These are phyloP conservation scores for Capitulum mitella DNA, from an alignment of 2,888 invertebrate species.

Conservation along the genomic window DNA sequence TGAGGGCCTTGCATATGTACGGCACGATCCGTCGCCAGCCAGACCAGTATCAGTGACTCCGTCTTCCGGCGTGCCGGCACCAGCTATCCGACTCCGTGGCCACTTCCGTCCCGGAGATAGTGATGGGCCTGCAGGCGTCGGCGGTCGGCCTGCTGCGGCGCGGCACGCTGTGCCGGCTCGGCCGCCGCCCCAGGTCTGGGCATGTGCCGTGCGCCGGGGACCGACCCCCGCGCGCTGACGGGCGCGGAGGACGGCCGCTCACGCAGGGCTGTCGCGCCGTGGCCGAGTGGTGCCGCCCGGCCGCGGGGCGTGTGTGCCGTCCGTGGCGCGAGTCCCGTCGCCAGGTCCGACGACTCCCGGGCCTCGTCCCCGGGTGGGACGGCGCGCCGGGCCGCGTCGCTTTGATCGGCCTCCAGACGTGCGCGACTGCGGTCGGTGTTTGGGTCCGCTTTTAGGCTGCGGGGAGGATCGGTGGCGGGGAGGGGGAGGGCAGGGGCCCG, in stretches of 20 bases:
- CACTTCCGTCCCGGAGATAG: too few relatives aligned
- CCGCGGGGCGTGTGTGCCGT: not conserved
- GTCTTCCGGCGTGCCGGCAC: not conserved
- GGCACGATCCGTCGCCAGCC: not conserved
- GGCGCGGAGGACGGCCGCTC: not conserved
- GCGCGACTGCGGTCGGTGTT: too few relatives aligned
- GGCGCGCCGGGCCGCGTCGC: too few relatives aligned
- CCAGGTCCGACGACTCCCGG: too few relatives aligned
- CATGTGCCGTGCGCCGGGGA: not conserved
- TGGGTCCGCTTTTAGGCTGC: not conserved
- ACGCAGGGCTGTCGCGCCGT: not conserved
- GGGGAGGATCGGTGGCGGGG: too few relatives aligned
- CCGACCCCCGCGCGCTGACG: not conserved
- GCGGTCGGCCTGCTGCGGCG: too few relatives aligned
- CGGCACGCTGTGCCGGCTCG: not conserved
- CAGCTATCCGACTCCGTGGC: not conserved
- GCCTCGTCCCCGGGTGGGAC: too few relatives aligned
- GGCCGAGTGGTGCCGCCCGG: not conserved
- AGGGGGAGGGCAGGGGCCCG: not conserved
- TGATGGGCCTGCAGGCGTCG: too few relatives aligned
- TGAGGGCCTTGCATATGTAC: not conserved
- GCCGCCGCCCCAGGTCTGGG: not conserved
- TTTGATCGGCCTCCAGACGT: too few relatives aligned
- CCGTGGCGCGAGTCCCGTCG: too few relatives aligned
- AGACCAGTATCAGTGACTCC: not conserved